phyloP scores from a whole-genome alignment of 2,113 vertebrate species.

The Poecile atricapillus region DNA sequence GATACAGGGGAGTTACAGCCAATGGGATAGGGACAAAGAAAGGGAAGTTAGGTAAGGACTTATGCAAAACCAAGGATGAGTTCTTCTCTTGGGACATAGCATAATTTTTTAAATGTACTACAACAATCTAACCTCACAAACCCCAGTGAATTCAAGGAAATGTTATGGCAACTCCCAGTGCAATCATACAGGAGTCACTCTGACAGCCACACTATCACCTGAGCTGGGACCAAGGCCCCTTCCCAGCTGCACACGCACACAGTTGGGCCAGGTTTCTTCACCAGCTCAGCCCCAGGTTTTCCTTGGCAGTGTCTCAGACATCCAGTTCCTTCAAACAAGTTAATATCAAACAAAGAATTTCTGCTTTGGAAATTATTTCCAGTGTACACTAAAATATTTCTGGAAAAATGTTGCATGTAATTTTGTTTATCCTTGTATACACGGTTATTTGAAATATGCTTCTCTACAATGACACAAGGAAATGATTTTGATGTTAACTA shows the following conservation, averaged over 20 bases:
- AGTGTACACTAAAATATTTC: neutral
- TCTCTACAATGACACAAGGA: neutral
- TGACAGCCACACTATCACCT: neutral
- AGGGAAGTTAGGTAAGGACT: too few relatives aligned
- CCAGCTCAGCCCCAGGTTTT: neutral
- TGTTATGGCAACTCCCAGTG: neutral
- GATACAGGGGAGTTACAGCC: too few relatives aligned
- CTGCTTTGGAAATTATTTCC: neutral
- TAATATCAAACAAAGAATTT: neutral
- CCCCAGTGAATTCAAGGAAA: neutral
- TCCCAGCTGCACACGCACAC: neutral
- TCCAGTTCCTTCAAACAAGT: neutral
- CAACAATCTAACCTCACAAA: neutral
- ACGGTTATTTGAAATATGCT: neutral
- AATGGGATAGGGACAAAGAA: too few relatives aligned
- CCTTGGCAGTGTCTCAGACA: neutral
- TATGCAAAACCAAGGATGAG: too few relatives aligned
- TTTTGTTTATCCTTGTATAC: neutral
- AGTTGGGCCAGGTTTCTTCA: neutral
- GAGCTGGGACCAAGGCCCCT: accelerated
- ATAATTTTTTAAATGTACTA: too few relatives aligned
- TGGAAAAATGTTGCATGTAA: neutral
- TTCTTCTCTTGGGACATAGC: too few relatives aligned
- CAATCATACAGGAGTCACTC: neutral
- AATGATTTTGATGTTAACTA: neutral